These are phyloP conservation scores for Camponotus pennsylvanicus DNA, from an alignment of 1,140 invertebrate species.

Conservation along the genomic window DNA sequence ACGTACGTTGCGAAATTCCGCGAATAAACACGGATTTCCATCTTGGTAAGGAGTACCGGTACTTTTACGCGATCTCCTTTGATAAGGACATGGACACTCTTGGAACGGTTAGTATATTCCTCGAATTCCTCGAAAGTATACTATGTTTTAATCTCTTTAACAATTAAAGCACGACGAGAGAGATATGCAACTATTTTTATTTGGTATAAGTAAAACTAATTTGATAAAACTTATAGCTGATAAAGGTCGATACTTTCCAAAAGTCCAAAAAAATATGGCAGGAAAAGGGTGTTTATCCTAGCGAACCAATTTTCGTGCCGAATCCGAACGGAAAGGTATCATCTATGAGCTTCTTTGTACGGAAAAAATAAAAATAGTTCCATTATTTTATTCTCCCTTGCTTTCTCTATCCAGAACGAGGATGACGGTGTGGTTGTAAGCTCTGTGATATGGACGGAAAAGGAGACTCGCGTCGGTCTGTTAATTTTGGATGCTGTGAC, in stretches of 20 bases:
- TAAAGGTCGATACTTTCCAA: constrained; percentile 91
- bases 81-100: constrained; percentile 94
- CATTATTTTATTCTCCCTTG: not conserved
- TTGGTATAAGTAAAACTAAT: not conserved
- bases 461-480: constrained; percentile 88
- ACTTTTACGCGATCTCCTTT: constrained; percentile 96
- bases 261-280: constrained; percentile 91
- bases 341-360: not conserved
- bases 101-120: constrained; percentile 88
- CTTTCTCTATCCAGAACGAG: constrained; percentile 87
- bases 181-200: not conserved
- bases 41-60: constrained; percentile 91
- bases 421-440: constrained; percentile 92
- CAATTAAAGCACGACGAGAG: not conserved
- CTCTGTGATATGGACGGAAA: constrained; percentile 89
- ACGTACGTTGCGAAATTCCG: constrained; percentile 94
- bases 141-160: not conserved
- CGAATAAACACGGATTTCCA: constrained; percentile 91
- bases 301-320: constrained; percentile 95
- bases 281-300: constrained; percentile 92
- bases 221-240: constrained; percentile 88
- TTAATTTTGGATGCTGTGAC: constrained; percentile 90
- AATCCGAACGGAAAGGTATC: constrained; percentile 89
- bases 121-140: not conserved
- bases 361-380: not conserved